Base-by-base conservation (phyloP, 92 coral and sea anemone genomes). In the Porites lobata region DNA sequence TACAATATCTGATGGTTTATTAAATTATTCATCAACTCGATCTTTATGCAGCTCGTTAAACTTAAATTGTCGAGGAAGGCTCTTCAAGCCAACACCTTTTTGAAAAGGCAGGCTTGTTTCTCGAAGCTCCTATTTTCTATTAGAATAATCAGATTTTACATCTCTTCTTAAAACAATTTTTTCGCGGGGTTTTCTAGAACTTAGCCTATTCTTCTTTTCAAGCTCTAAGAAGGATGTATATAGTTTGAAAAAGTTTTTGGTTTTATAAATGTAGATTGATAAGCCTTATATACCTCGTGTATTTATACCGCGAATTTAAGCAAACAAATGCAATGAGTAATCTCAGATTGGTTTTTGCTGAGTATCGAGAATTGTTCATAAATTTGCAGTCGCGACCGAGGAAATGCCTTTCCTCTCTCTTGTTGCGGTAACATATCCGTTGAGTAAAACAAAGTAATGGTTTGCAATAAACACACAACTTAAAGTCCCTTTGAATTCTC, bases 81-180 rank as follows among this genome's bases (percentile, higher is more conserved):
- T 71, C 87, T 83, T 19, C 10, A 83, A 6, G 26, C 62, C 24
- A 52, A 84, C 50, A 61, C 65, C 80, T 84, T 83, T 72, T 47
- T 72, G 18, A 83, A 57, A 59, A 74, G 78, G 43, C 65, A 43
- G 58, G 18, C 54, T n/a, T 58, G 77, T 17, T 65, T 32, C 22
- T 47, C 15, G 74, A 20, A 22, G 47, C 58, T 7, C 12, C 62
- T 61, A 72, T 71, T 58, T 65, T 47, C 87, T 65, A 6, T 38
- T 63, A 7, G 29, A 22, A 74, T 22, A 72, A 74, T 75, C 52
- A 38, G 14, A 20, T 50, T 75, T 47, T 43, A 57, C n/a, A 32
- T 38, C 17, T 67, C 75, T 56, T 7, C n/a, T 20, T 66, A 67
- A 50, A 66, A 65, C 21, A 22, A 10, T 18, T 17, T 21, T 2